Evolutionary conservation across 2,888 invertebrate genomes (phyloP), one percentile per base, ranked within the genome.

Genomic region (Fragum whitleyi): DNA sequence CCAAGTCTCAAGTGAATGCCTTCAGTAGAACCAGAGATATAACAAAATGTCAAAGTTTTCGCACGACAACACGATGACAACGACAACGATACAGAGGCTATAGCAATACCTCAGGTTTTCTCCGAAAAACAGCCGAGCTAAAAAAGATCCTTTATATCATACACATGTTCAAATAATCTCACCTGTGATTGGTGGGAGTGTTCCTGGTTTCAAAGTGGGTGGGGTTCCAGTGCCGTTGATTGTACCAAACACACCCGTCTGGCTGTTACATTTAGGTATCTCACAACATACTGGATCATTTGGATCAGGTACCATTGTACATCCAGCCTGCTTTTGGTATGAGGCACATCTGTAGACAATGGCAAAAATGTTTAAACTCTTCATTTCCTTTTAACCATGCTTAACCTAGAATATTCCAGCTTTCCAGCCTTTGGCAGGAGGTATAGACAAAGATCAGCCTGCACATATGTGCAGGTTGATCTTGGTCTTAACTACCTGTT

Each of bases 221-320:
- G 87, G 80, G 0, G 85, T 86, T 9, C 88, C 87, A 68, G 74
- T 84, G n/a, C 89, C 89, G 53, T 87, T 89, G 51, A 89, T 85
- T 39, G 79, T 80, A 51, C 90, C 90, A 19, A 59, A 76, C 68
- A 89, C 87, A n/a, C 87, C 87, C n/a, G 86, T 81, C 42, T 65
- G 65, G 61, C 61, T 61, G 57, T 85, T 87, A 77, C 90, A 90
- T 70, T 88, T 80, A 14, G 90, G 90, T 9, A 84, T 81, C 76
- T 79, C 76, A 73, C 90, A 90, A 76, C 90, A 90, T n/a, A 77
- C 73, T 28, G 90, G 90, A 75, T 90, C 90, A 51, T 77, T 83
- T 28, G 87, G 86, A 77, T 90, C 90, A 0, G 89, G 85, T 36
- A 90, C 88, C 86, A 89, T 80, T 9, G 79, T 78, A 79, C 90